phyloP scores from a whole-genome alignment of 35 echinoderm and acorn worm genomes.

The Lytechinus pictus region DNA sequence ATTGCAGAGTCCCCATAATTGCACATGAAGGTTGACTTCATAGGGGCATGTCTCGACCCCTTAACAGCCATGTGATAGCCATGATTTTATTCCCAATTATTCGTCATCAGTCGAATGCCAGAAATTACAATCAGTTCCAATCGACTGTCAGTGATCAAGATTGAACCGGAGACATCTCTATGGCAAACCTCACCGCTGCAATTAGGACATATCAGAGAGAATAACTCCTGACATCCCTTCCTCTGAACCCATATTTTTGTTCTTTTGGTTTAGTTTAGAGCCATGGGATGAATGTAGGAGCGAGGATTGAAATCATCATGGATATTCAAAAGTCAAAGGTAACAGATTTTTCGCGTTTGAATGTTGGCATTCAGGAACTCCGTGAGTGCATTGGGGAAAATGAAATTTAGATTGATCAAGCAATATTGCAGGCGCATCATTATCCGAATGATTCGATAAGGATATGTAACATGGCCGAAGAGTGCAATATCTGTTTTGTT shows the following conservation, averaged over 20 bases:
- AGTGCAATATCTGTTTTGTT: too few species aligned
- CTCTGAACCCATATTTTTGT: background rate
- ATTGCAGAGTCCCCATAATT: background rate
- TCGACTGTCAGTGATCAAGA: background rate
- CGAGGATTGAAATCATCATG: background rate
- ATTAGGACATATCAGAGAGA: background rate
- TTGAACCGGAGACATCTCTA: background rate
- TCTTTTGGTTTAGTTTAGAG: background rate
- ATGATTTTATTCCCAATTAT: background rate
- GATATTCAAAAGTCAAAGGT: slow-evolving; percentile 13
- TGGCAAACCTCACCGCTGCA: background rate
- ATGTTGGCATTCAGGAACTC: background rate
- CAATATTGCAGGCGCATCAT: background rate
- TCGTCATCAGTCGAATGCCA: background rate
- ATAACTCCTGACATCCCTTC: background rate
- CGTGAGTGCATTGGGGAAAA: background rate
- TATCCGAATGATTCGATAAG: background rate
- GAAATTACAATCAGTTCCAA: background rate
- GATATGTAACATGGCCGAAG: too few species aligned
- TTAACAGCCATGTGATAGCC: background rate
- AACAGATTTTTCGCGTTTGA: background rate
- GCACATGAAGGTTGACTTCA: background rate
- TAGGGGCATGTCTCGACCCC: background rate
- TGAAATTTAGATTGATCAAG: background rate
- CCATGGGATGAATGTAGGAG: background rate